phyloP scores from a whole-genome alignment of 2,113 vertebrate species.

The Eulacestoma nigropectus region DNA sequence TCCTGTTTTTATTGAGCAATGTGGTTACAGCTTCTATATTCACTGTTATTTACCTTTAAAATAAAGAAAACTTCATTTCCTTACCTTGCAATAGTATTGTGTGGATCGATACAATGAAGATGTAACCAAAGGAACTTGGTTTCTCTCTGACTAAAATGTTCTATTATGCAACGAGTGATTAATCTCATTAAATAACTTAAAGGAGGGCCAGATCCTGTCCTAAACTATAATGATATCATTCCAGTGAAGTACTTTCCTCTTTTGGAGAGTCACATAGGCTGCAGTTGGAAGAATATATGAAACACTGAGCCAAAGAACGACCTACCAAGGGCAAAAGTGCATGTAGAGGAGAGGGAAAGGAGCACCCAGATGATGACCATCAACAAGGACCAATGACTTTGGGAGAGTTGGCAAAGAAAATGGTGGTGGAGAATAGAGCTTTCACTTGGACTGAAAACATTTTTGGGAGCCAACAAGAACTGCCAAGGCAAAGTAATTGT shows the following conservation, averaged over 20 bases:
- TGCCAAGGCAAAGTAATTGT: slow-evolving; percentile 42
- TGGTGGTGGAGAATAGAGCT: background rate
- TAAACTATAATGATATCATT: background rate
- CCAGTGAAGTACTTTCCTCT: background rate
- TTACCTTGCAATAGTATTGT: background rate
- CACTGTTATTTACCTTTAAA: background rate
- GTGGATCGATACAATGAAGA: background rate
- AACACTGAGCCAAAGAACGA: background rate
- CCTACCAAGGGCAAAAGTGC: background rate
- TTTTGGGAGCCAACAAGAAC: slow-evolving; percentile 8
- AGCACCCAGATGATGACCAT: background rate
- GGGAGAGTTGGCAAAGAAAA: background rate
- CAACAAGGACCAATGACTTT: background rate
- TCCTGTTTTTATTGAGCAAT: background rate
- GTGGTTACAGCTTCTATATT: background rate
- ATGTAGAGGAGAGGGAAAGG: background rate
- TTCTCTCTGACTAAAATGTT: slow-evolving; percentile 28
- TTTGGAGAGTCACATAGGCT: background rate
- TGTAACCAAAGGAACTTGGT: slow-evolving; percentile 2
- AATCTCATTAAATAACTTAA: background rate
- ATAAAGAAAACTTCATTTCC: background rate
- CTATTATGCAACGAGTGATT: slow-evolving; percentile 17
- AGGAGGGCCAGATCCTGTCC: background rate
- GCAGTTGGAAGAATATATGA: background rate
- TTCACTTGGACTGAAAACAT: background rate